phyloP scores from a whole-genome alignment of 92 coral and sea anemone species.

The Epizoanthus fatuus region DNA sequence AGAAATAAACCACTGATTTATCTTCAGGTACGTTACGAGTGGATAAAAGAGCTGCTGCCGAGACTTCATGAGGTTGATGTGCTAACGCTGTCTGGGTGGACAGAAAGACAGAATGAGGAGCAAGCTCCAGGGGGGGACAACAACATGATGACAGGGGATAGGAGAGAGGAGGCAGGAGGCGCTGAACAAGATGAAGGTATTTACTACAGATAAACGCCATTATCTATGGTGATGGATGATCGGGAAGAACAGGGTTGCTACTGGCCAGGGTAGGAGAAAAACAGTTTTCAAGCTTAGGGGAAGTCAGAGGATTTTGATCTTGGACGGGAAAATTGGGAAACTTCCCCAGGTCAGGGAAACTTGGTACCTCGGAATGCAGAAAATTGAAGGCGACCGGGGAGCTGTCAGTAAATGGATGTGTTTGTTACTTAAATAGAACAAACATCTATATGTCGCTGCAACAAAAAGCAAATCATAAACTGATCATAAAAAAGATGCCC shows the following conservation, averaged over 20 bases:
- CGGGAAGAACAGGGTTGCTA: background rate
- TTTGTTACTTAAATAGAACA: no score
- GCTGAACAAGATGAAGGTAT: background rate
- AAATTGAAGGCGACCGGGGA: no score
- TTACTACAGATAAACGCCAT: background rate
- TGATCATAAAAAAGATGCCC: no score
- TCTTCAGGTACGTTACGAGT: slow-evolving; percentile 82
- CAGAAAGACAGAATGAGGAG: slow-evolving; percentile 45
- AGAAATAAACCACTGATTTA: background rate
- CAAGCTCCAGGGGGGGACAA: background rate
- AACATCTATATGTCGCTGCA: no score
- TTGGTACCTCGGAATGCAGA: no score
- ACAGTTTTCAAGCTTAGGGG: background rate
- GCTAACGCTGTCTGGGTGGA: slow-evolving; percentile 80
- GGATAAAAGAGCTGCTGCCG: slow-evolving; percentile 90
- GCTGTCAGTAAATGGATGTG: no score
- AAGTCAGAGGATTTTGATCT: background rate
- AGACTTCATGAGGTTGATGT: slow-evolving; percentile 87
- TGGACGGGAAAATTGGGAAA: no score
- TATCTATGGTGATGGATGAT: background rate
- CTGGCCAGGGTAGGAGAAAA: background rate
- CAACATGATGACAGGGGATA: background rate
- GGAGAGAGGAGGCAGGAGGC: slow-evolving; percentile 10
- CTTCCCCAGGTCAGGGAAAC: no score
- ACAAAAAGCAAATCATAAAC: no score